Base-by-base conservation (phyloP, 2,888 invertebrate genomes). In the Thymelicus acteon region DNA sequence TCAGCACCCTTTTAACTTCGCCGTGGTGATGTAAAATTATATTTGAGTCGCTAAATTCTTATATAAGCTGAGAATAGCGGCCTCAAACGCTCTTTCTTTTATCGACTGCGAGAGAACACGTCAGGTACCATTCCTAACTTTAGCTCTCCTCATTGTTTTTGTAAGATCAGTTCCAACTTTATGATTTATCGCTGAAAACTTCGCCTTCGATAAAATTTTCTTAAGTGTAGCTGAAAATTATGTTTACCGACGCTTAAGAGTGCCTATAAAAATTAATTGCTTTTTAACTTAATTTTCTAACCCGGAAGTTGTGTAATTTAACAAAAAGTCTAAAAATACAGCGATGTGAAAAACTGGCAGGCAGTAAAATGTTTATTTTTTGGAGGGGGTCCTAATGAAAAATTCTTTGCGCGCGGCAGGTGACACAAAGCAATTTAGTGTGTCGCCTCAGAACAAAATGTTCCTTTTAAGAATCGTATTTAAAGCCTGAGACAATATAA, bases 331-430 rank as follows among this genome's bases (percentile, higher is more conserved):
- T 15, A 44, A 60, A 58, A 40, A 19, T 37, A 52, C 31, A 47
- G 44, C 24, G 31, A 58, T 31, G 31, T 12, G 3, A 13, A n/a
- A 24, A 68, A 44, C 8, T 10, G 12, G 49, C 15, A 52, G 15
- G 47, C 13, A 19, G 47, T 6, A 66, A 49, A 71, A 66, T 39
- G 57, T 44, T 40, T 62, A 67, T 39, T 57, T 65, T 66, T 31
- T 44, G 54, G 48, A 40, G 73, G 60, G 77, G 73, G 73, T 70
- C 73, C 65, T 78, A 85, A 85, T 85, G 82, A 85, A 73, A 85
- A 83, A 84, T 85, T 82, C 85, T 24, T 80, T 73, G 71, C 72
- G 77, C 75, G 76, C 71, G 75, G 67, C 76, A 73, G 74, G 77
- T 78, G 78, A 78, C 76, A 77, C 75, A 49, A 60, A 72, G 74